phyloP scores from a whole-genome alignment of 1,140 invertebrate genomes.

The Alviniconcha marisindica region DNA sequence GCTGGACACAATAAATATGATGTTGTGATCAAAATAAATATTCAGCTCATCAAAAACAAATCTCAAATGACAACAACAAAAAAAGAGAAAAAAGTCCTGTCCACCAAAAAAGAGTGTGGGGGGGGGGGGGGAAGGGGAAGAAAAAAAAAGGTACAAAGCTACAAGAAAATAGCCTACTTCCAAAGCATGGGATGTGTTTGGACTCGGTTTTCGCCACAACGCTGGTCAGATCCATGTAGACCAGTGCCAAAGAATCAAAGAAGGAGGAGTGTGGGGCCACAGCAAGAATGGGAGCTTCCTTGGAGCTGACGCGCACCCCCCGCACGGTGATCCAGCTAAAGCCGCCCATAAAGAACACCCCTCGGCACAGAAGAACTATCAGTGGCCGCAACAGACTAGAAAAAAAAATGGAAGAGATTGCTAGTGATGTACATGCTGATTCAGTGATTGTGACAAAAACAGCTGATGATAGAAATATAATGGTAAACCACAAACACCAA shows the following conservation, averaged over 20 bases:
- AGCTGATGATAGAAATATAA: no score
- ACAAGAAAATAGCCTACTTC: conserved; percentile 81
- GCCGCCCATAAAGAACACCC: conserved; percentile 87
- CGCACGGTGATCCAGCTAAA: conserved; percentile 86
- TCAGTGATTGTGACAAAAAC: no score
- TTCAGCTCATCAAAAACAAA: no score
- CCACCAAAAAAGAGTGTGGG: no score
- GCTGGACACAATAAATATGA: no score
- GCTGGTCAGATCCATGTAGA: conserved; percentile 86
- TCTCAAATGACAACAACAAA: no score
- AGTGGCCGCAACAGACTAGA: conserved; percentile 68
- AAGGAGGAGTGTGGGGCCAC: conserved; percentile 94
- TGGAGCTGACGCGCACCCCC: conserved; percentile 81
- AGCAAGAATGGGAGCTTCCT: conserved; percentile 90
- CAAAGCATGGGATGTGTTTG: conserved; percentile 87
- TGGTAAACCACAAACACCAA: no score
- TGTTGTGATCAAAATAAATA: no score
- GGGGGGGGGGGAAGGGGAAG: background rate
- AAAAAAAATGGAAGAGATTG: no score
- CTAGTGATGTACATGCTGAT: no score
- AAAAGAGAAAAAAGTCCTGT: no score
- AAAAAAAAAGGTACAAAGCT: background rate
- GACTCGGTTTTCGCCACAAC: conserved; percentile 92
- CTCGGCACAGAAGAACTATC: conserved; percentile 76
- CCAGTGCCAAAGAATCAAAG: conserved; percentile 90